A percentile compares a stretch with the other conserved stretches of the same genome.
phyloP scores from a whole-genome alignment of 2,797 vertebrate genomes.

The Silurus lanzhouensis region DNA sequence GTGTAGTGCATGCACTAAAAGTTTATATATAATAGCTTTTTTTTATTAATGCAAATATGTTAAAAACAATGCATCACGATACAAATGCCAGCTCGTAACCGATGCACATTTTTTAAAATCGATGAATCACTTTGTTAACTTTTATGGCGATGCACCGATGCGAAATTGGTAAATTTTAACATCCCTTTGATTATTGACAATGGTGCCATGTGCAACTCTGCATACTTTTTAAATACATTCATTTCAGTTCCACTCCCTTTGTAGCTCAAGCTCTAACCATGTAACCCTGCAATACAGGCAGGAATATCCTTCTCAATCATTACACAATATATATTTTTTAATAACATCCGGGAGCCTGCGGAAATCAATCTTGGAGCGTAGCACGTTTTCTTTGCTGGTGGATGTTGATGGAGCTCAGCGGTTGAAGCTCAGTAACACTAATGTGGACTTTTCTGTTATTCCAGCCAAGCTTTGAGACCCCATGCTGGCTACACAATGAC shows the following conservation, averaged over 20 bases:
- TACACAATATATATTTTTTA: constrained; percentile 37
- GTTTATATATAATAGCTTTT: too few species aligned
- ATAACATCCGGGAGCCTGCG: constrained; percentile 22
- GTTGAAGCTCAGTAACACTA: constrained; percentile 35
- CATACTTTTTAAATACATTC: neutral
- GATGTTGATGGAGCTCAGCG: neutral
- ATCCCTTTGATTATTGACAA: neutral
- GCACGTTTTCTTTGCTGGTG: neutral
- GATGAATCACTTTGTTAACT: too few species aligned
- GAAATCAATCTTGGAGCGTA: constrained; percentile 32
- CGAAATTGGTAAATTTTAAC: too few species aligned
- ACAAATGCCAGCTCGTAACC: too few species aligned
- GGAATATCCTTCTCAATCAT: constrained; percentile 32
- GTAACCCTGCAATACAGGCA: constrained; percentile 3
- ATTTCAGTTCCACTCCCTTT: neutral
- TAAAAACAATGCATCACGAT: too few species aligned
- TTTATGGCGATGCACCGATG: too few species aligned
- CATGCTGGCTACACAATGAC: constrained; percentile 42
- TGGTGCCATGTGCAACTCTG: neutral
- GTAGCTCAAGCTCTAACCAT: neutral
- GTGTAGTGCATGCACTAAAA: too few species aligned
- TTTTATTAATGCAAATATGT: too few species aligned
- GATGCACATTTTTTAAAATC: too few species aligned
- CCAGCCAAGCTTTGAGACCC: constrained; percentile 41
- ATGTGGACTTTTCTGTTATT: constrained; percentile 51